Evolutionary conservation across 1,140 invertebrate genomes (phyloP), one percentile per base, ranked within the genome.

Genomic region (Zaprionus gabonicus): DNA sequence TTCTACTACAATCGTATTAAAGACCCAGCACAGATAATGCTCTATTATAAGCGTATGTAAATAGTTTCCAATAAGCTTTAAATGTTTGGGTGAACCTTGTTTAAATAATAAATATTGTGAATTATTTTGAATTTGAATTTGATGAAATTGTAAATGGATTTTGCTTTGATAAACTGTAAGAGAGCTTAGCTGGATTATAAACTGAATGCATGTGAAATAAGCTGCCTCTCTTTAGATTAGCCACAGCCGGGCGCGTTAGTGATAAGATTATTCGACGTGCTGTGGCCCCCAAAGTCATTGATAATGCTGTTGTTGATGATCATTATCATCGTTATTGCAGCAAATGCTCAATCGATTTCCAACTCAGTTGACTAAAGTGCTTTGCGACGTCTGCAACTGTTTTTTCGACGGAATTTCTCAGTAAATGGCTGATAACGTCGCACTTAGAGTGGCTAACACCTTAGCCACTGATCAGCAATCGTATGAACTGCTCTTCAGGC

Each of bases 1-100:
- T 58, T 62, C 31, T 64, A 59, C 53, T 58, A 53, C 59, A 49
- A 71, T 76, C 62, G 75, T 77, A 77, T 73, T 73, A 77, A 68
- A 57, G 23, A 56, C 57, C 49, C 71, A 41, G 20, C 71, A 70
- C 64, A 34, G 66, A 76, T 67, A 51, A 12, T 72, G 51, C 63
- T 51, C 62, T 73, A 67, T 72, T 73, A 31, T 68, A 73, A 72
- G 71, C 41, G 23, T 60, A 31, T 77, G 69, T 73, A 76, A 31
- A 65, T 71, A 76, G 36, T 71, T 71, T 44, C 12, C 10, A 53
- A 59, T 44, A 71, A 76, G 68, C 60, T 59, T 20, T 20, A 60
- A 44, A 51, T 65, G 55, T 65, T 71, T 64, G 60, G 59, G 53
- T 65, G 44, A 58, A 44, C 38, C n/a, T 23, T 41, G 41, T 55